These are phyloP conservation scores for Burhinus oedicnemus DNA, from an alignment of 2,113 vertebrate species.

Conservation along the genomic window DNA sequence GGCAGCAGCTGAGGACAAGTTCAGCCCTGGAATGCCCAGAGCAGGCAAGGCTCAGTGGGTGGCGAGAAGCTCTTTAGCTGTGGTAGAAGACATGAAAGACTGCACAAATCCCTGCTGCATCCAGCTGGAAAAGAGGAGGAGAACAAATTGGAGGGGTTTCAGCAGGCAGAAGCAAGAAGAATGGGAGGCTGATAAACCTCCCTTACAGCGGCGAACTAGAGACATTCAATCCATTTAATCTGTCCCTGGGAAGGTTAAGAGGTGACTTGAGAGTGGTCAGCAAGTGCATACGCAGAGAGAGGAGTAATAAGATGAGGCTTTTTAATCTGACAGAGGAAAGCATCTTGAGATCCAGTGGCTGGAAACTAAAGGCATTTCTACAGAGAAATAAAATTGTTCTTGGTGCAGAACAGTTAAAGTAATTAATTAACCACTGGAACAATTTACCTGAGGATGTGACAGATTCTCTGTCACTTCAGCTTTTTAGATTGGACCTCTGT, in stretches of 20 bases:
- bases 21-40: not conserved
- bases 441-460: not conserved
- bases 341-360: not conserved
- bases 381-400: not conserved
- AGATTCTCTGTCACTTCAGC: not conserved
- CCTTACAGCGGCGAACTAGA: not conserved
- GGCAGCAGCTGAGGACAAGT: not conserved
- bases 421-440: constrained; percentile 19
- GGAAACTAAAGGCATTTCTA: not conserved
- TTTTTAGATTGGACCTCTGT: not conserved
- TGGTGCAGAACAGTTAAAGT: not conserved
- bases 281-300: not conserved
- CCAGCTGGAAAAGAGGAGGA: not conserved
- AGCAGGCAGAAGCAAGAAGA: not conserved
- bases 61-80: not conserved
- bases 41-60: not conserved
- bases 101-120: not conserved
- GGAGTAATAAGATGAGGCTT: not conserved
- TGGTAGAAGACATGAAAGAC: not conserved
- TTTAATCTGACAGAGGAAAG: not conserved
- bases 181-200: not conserved
- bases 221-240: not conserved
- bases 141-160: not conserved
- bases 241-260: not conserved
- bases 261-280: not conserved